Evolutionary conservation across 30 jellyfish, hydroid and myxozoan genomes (phyloP).

Genomic region (Nemopilema nomurai): DNA sequence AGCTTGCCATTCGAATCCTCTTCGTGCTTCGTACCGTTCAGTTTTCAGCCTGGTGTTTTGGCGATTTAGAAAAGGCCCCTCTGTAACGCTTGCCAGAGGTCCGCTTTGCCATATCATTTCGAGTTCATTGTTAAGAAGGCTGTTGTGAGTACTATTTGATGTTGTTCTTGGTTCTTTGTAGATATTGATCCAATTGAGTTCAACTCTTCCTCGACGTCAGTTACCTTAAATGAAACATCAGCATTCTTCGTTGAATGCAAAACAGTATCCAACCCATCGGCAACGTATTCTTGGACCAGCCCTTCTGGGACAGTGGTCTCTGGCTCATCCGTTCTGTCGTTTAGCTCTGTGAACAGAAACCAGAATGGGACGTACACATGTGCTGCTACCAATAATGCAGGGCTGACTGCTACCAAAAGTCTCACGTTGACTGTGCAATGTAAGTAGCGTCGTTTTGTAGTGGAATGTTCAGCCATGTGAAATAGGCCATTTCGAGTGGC

Average conservation of each 20-base stretch:
- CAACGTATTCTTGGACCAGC: conserved; percentile 14
- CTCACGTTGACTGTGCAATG: conserved; percentile 1
- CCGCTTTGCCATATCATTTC: background rate
- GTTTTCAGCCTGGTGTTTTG: no score
- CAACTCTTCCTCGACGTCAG: background rate
- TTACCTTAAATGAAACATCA: background rate
- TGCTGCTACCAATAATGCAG: conserved; percentile 35
- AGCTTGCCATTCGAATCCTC: no score
- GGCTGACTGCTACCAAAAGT: background rate
- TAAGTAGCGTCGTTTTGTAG: background rate
- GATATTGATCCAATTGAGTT: background rate
- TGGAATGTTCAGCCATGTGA: no score
- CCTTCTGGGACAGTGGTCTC: background rate
- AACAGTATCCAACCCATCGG: conserved; percentile 19
- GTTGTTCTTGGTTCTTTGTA: background rate
- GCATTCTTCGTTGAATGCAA: conserved; percentile 8
- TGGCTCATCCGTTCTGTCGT: background rate
- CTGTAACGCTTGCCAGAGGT: no score
- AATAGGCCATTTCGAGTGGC: no score
- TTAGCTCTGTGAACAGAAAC: background rate
- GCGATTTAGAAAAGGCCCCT: no score
- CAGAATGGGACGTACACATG: conserved; percentile 7
- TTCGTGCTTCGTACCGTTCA: no score
- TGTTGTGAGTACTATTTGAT: background rate
- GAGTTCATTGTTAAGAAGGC: background rate